Conservation (phyloP, 2,113 vertebrate species). For the Nematolebias whitei region DNA sequence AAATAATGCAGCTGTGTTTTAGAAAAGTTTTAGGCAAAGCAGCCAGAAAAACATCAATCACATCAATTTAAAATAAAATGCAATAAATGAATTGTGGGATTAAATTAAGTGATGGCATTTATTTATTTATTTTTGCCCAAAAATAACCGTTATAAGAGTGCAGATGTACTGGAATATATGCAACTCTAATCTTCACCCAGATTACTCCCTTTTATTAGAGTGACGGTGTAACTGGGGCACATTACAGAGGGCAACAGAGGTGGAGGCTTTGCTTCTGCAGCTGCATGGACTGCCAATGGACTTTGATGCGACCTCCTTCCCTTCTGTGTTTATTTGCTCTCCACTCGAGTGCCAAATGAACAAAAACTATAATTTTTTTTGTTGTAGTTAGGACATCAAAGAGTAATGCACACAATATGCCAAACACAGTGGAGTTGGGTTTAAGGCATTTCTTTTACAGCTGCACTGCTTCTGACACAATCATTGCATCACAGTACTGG, state of each 20-base stretch:
- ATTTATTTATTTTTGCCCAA: too few species aligned
- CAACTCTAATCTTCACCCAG: not conserved
- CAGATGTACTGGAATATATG: not conserved
- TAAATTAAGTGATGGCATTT: not conserved
- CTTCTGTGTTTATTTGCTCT: slow-evolving; percentile 44
- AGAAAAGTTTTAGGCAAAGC: not conserved
- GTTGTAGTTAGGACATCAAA: slow-evolving; percentile 35
- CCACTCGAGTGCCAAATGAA: slow-evolving; percentile 11
- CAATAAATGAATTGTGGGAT: not conserved
- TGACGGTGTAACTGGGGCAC: slow-evolving; percentile 1
- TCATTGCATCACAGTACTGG: not conserved
- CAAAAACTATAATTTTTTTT: slow-evolving; percentile 13
- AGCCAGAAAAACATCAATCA: not conserved
- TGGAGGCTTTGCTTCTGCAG: slow-evolving; percentile 14
- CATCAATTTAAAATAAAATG: not conserved
- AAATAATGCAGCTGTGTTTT: not conserved
- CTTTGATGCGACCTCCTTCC: slow-evolving; percentile 49
- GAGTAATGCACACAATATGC: not conserved
- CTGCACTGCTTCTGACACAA: not conserved
- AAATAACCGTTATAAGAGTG: not conserved
- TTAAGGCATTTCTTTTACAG: not conserved
- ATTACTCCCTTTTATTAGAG: not conserved
- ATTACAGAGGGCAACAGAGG: not conserved
- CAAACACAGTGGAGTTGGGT: slow-evolving; percentile 9
- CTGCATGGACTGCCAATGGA: slow-evolving; percentile 30